Evolutionary conservation across 2,113 vertebrate species (phyloP).

Genomic region (Rhabdornis inornatus): DNA sequence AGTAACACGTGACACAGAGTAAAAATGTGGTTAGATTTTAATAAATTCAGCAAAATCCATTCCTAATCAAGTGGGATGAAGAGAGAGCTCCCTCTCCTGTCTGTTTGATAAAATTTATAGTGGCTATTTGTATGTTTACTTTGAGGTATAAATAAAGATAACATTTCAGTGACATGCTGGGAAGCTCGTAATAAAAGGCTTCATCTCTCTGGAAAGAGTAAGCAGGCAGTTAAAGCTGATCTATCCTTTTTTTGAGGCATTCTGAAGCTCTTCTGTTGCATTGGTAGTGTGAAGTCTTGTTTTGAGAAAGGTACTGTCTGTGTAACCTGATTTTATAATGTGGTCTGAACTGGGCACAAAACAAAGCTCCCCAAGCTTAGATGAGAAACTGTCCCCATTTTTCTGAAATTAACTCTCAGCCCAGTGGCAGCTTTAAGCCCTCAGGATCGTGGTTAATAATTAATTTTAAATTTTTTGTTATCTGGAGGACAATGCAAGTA

Average conservation of each 20-base stretch:
- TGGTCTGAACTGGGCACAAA: background rate
- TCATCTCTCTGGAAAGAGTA: background rate
- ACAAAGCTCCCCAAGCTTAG: background rate
- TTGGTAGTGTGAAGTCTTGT: background rate
- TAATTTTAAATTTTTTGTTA: background rate
- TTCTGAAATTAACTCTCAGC: background rate
- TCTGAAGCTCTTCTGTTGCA: background rate
- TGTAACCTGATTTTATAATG: background rate
- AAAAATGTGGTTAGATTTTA: background rate
- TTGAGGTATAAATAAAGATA: constrained; percentile 1
- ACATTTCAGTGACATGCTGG: background rate
- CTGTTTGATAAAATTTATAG: constrained; percentile 41
- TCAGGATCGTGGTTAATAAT: background rate
- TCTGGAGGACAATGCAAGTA: background rate
- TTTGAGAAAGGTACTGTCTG: background rate
- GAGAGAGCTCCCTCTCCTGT: constrained; percentile 79
- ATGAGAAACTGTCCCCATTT: background rate
- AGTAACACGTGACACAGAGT: background rate
- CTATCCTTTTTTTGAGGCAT: background rate
- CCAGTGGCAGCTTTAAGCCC: background rate
- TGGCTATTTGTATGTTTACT: background rate
- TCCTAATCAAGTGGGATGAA: constrained; percentile 34
- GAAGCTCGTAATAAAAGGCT: background rate
- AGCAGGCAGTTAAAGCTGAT: background rate
- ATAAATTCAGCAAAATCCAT: background rate